Conservation (phyloP, 2,888 invertebrate genomes). For the Drosophila falleni region DNA sequence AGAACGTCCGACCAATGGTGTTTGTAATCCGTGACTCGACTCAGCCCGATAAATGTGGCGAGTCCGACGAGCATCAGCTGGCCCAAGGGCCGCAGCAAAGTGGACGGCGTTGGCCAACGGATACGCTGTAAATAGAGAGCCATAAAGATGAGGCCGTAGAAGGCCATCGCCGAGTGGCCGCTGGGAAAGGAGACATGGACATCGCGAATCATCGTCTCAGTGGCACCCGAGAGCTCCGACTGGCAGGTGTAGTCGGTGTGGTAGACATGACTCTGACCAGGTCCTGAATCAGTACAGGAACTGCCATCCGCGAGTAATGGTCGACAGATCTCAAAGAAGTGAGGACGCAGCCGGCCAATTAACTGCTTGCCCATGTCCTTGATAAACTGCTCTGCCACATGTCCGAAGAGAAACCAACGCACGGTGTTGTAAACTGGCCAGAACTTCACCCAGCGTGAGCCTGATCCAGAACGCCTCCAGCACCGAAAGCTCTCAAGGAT, state of each 20-base stretch:
- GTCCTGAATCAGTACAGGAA: slow-evolving; percentile 49
- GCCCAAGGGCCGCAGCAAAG: slow-evolving; percentile 54
- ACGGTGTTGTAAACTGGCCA: slow-evolving; percentile 50
- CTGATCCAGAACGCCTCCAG: not conserved
- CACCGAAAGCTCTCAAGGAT: slow-evolving; percentile 47
- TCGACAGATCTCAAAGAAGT: slow-evolving; percentile 71
- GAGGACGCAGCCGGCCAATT: slow-evolving; percentile 73
- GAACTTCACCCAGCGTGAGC: slow-evolving; percentile 11
- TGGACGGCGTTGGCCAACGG: slow-evolving; percentile 46
- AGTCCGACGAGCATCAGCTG: slow-evolving; percentile 92
- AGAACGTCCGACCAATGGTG: slow-evolving; percentile 99
- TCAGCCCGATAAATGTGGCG: slow-evolving; percentile 94
- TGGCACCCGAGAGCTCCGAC: slow-evolving; percentile 30
- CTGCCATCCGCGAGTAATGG: slow-evolving; percentile 60
- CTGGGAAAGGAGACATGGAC: slow-evolving; percentile 77
- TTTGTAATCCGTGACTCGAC: slow-evolving; percentile 97
- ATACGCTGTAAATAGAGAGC: slow-evolving; percentile 64
- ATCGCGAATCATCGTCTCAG: slow-evolving; percentile 43
- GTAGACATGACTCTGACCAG: slow-evolving; percentile 39
- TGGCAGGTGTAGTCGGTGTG: slow-evolving; percentile 57
- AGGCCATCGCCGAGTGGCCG: slow-evolving; percentile 71
- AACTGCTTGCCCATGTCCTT: slow-evolving; percentile 64
- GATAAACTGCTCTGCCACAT: slow-evolving; percentile 40
- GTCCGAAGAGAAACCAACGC: slow-evolving; percentile 66
- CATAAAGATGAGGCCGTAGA: slow-evolving; percentile 71